These are phyloP conservation scores for Eilema sororculum DNA, from an alignment of 2,888 invertebrate species.

Conservation along the genomic window DNA sequence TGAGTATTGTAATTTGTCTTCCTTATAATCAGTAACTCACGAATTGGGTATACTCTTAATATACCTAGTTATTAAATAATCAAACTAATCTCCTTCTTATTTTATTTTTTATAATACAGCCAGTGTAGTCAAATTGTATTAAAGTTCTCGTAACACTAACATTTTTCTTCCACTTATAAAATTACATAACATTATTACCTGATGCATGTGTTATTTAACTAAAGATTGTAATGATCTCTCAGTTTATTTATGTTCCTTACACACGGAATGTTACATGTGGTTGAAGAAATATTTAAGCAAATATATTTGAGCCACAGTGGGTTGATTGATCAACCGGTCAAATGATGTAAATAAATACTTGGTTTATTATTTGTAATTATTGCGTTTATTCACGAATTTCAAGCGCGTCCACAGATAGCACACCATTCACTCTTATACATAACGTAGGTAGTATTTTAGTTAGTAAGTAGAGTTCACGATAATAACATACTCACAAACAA, in stretches of 20 bases:
- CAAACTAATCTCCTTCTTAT: not conserved
- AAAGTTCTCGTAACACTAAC: constrained; percentile 1
- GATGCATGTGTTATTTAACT: not conserved
- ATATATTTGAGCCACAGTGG: constrained; percentile 24
- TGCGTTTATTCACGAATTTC: not conserved
- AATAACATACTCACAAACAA: not conserved
- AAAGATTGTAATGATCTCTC: constrained; percentile 3
- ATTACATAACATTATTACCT: constrained; percentile 2
- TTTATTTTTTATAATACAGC: constrained; percentile 6
- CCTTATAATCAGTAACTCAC: constrained; percentile 10
- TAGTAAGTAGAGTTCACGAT: not conserved
- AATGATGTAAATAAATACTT: constrained; percentile 2
- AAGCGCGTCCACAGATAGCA: not conserved
- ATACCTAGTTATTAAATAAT: not conserved
- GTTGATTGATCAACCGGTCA: not conserved
- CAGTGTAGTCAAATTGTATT: not conserved
- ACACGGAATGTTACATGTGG: constrained; percentile 42
- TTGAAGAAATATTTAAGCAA: constrained; percentile 27
- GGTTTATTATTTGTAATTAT: not conserved
- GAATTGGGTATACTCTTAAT: not conserved
- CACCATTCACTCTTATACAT: constrained; percentile 1
- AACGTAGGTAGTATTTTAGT: too few relatives aligned
- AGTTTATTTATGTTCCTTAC: constrained; percentile 28
- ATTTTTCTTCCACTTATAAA: not conserved
- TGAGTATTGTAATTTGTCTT: constrained; percentile 38